Conservation (phyloP, 2,113 vertebrate genomes). For the Pterocles orientalis region DNA sequence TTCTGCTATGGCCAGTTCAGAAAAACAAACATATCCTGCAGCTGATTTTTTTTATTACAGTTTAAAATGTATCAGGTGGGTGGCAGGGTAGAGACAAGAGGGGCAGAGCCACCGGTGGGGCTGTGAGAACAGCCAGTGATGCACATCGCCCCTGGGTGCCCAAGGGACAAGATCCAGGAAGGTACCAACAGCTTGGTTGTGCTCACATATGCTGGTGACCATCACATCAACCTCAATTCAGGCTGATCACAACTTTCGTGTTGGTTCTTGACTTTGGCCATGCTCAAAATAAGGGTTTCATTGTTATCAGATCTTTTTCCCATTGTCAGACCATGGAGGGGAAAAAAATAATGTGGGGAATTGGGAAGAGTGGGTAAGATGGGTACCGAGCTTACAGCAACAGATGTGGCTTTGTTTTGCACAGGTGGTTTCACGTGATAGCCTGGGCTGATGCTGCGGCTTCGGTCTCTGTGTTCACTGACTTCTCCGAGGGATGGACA, state of each 20-base stretch:
- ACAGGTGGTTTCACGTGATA: accelerated
- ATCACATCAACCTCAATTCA: accelerated
- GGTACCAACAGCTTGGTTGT: not conserved
- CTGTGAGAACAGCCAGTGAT: not conserved
- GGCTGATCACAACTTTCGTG: not conserved
- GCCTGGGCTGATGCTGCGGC: not conserved
- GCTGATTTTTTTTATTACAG: not conserved
- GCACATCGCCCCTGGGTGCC: accelerated
- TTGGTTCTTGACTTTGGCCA: not conserved
- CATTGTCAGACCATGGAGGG: not conserved
- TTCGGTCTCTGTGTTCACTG: accelerated
- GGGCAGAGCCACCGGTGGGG: accelerated
- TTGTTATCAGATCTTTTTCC: not conserved
- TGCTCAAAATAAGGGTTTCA: not conserved
- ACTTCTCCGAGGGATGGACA: not conserved
- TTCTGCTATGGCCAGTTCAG: not conserved
- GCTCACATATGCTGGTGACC: not conserved
- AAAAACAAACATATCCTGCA: not conserved
- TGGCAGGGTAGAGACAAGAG: not conserved
- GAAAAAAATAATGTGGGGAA: not conserved
- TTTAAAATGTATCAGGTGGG: not conserved
- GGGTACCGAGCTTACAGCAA: accelerated
- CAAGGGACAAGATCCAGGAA: not conserved
- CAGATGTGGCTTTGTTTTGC: not conserved
- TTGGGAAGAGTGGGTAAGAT: not conserved